Conservation (phyloP, 92 coral and sea anemone species). For the Epizoanthus scotinus region DNA sequence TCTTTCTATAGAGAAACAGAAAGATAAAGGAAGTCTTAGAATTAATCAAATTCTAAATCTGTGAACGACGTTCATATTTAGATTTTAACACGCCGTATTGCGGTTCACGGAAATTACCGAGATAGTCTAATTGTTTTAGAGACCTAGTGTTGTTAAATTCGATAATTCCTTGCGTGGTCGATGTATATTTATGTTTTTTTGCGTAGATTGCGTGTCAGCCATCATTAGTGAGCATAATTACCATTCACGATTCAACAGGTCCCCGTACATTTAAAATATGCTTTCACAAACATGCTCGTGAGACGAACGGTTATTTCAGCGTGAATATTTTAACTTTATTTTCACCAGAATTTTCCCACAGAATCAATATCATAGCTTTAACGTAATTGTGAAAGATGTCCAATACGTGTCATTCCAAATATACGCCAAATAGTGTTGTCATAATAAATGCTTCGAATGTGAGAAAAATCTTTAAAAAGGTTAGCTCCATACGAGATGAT, state of each 20-base stretch:
- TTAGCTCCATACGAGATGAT: constrained; percentile 29
- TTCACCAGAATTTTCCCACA: constrained; percentile 10
- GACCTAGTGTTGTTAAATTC: constrained; percentile 15
- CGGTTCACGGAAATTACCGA: constrained; percentile 33
- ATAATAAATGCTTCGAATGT: not conserved
- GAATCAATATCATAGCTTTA: constrained; percentile 32
- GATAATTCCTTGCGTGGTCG: constrained; percentile 33
- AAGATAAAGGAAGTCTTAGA: constrained; percentile 43
- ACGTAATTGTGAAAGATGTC: constrained; percentile 8
- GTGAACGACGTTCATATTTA: constrained; percentile 29
- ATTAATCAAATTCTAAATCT: constrained; percentile 36
- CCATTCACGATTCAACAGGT: constrained; percentile 45
- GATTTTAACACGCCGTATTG: constrained; percentile 18
- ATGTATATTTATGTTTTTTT: constrained; percentile 24
- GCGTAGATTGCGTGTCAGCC: constrained; percentile 37
- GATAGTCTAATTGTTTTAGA: constrained; percentile 19
- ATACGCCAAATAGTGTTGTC: constrained; percentile 16
- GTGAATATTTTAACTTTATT: constrained; percentile 32
- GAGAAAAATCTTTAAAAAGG: constrained; percentile 28
- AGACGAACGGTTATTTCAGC: constrained; percentile 19
- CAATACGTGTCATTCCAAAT: constrained; percentile 21
- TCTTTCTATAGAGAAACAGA: constrained; percentile 29
- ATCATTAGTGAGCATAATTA: constrained; percentile 27
- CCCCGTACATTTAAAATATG: constrained; percentile 16
- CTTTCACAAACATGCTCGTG: constrained; percentile 17